Evolutionary conservation across 2,888 invertebrate genomes (phyloP).

Genomic region (Cremastinae sp.): DNA sequence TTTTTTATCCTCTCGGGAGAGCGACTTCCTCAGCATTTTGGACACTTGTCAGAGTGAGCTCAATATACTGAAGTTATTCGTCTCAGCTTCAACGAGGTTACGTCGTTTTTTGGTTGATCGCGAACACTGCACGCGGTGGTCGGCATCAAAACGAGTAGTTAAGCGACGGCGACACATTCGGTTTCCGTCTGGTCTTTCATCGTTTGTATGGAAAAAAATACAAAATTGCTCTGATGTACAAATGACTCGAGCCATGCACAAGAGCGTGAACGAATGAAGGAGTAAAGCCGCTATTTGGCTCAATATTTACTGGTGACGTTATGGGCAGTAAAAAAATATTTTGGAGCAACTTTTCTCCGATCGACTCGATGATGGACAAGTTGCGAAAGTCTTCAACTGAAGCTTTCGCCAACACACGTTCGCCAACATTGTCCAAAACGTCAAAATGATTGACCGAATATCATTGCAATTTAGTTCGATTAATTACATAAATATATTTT

Average conservation of each 20-base stretch:
- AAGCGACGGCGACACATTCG: slow-evolving; percentile 21
- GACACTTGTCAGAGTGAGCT: slow-evolving; percentile 42
- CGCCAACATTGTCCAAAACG: no score
- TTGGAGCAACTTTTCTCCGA: not conserved
- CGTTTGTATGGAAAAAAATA: slow-evolving; percentile 43
- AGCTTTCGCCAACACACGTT: no score
- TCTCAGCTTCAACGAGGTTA: slow-evolving; percentile 57
- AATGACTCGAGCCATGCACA: slow-evolving; percentile 57
- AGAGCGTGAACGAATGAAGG: slow-evolving; percentile 46
- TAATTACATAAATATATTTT: no score
- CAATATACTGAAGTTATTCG: slow-evolving; percentile 48
- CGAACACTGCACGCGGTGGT: slow-evolving; percentile 32
- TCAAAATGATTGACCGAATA: no score
- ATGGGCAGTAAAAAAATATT: not conserved
- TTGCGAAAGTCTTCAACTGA: no score
- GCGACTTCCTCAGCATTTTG: slow-evolving; percentile 22
- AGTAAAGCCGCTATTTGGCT: not conserved
- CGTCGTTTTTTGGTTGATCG: slow-evolving; percentile 38
- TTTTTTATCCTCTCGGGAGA: slow-evolving; percentile 19
- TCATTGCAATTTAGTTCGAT: no score
- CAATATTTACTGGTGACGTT: not conserved
- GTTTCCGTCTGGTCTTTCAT: slow-evolving; percentile 19
- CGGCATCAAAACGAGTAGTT: slow-evolving; percentile 44
- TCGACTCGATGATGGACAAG: no score
- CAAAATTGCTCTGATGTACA: slow-evolving; percentile 53